A percentile compares a stretch with the other conserved stretches of the same genome.
These are phyloP conservation scores for Dasypus novemcinctus DNA, from an alignment of 2,113 vertebrate genomes.

Conservation along the genomic window DNA sequence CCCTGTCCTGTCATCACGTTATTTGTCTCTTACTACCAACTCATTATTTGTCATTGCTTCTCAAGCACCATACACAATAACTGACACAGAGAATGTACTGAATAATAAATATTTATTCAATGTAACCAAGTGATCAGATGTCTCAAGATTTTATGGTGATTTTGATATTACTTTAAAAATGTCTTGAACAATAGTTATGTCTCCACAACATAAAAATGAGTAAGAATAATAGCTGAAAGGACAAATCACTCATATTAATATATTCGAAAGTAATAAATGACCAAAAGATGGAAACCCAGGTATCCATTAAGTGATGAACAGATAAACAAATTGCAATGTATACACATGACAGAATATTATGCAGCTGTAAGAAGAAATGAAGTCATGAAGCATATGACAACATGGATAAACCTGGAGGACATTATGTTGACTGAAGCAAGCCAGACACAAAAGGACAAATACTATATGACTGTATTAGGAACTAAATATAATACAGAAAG, in stretches of 20 bases:
- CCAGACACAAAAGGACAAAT: no score
- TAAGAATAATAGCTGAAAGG: background rate
- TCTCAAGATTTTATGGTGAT: background rate
- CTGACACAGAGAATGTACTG: background rate
- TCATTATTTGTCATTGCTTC: background rate
- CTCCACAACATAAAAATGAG: constrained; percentile 3
- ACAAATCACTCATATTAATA: constrained; percentile 12
- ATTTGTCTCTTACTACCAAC: constrained; percentile 12
- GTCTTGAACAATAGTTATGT: background rate
- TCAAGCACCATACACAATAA: background rate
- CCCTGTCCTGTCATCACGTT: background rate
- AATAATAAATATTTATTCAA: constrained; percentile 1
- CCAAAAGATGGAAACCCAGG: no score
- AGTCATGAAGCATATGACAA: no score
- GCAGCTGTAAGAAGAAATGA: no score
- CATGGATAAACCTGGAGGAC: no score
- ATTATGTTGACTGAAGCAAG: no score
- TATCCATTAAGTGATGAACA: no score
- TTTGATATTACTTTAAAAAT: constrained; percentile 51
- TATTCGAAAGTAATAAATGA: background rate
- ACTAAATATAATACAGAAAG: no score
- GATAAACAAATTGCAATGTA: no score
- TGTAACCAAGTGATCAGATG: background rate
- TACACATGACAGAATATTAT: no score
- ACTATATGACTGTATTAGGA: no score